These are phyloP conservation scores for Acanthurus leucopareius DNA, from an alignment of 2,797 vertebrate genomes.

Conservation along the genomic window DNA sequence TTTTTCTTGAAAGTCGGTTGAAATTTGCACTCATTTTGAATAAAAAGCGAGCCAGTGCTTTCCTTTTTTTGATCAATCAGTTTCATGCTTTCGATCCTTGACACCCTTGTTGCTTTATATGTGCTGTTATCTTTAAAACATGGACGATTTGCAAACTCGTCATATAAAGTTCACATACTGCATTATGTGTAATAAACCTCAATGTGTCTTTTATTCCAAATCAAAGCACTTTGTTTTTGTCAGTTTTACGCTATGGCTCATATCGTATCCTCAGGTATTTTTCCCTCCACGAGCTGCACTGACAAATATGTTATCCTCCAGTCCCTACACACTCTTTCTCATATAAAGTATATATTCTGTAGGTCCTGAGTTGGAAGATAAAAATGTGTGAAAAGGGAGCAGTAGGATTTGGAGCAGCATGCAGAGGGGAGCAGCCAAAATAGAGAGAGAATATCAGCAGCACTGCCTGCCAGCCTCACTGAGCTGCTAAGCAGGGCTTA, in stretches of 20 bases:
- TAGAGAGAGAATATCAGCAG: constrained; percentile 80
- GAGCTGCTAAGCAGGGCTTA: constrained; percentile 85
- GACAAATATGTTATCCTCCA: constrained; percentile 48
- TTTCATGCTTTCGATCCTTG: neutral
- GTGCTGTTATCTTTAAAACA: neutral
- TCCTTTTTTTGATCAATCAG: neutral
- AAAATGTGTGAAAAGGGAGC: constrained; percentile 79
- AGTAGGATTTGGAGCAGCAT: constrained; percentile 81
- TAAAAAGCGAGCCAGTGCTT: neutral
- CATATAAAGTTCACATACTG: neutral
- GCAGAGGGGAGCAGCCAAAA: constrained; percentile 80
- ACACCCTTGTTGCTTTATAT: neutral
- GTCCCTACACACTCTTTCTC: constrained; percentile 41
- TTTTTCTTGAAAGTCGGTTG: neutral
- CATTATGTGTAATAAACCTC: neutral
- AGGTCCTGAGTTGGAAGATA: constrained; percentile 75
- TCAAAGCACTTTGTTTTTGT: constrained; percentile 40
- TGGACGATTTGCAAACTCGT: neutral
- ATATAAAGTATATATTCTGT: constrained; percentile 68
- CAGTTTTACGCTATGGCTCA: constrained; percentile 30
- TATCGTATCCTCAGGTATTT: constrained; percentile 23
- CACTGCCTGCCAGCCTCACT: constrained; percentile 80
- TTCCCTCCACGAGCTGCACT: constrained; percentile 26
- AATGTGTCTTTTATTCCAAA: neutral
- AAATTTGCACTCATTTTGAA: neutral